Evolutionary conservation across 2,888 invertebrate species (phyloP).

Genomic region (Magallana nippona): DNA sequence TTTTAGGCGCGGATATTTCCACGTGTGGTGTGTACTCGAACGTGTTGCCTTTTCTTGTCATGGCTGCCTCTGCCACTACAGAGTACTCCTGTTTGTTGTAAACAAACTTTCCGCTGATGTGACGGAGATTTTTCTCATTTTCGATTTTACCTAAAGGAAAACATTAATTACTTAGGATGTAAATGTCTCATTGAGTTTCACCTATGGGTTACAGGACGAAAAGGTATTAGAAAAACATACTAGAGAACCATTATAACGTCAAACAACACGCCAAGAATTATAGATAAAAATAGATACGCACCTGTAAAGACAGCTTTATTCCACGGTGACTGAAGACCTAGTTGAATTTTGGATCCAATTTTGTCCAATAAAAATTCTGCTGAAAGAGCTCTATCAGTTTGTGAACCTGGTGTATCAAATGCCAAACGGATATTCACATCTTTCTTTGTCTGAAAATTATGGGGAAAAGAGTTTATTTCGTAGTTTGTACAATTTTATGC

Average conservation of each 20-base stretch:
- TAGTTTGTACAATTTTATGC: too few relatives aligned
- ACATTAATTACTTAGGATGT: not conserved
- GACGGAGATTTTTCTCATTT: slow-evolving; percentile 48
- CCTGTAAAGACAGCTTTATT: slow-evolving; percentile 69
- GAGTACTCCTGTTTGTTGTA: slow-evolving; percentile 53
- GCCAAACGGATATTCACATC: slow-evolving; percentile 71
- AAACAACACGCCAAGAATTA: too few relatives aligned
- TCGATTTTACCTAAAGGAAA: slow-evolving; percentile 50
- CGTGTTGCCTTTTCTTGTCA: slow-evolving; percentile 54
- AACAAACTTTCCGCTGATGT: slow-evolving; percentile 56
- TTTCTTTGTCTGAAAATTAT: slow-evolving; percentile 59
- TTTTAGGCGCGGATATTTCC: slow-evolving; percentile 49
- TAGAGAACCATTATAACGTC: too few relatives aligned
- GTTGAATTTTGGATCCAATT: slow-evolving; percentile 62
- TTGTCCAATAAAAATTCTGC: slow-evolving; percentile 73
- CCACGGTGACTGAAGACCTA: slow-evolving; percentile 75
- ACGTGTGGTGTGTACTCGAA: slow-evolving; percentile 56
- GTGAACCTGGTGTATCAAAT: slow-evolving; percentile 92
- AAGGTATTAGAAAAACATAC: too few relatives aligned
- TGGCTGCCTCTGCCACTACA: slow-evolving; percentile 51
- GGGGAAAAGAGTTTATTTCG: not conserved
- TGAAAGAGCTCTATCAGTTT: slow-evolving; percentile 84
- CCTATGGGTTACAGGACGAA: too few relatives aligned
- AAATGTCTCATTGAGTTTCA: too few relatives aligned
- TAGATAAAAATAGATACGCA: slow-evolving; percentile 37